Evolutionary conservation across 2,113 vertebrate species (phyloP), one percentile per base, ranked within the genome.

Genomic region (Melanerpes aurifrons): DNA sequence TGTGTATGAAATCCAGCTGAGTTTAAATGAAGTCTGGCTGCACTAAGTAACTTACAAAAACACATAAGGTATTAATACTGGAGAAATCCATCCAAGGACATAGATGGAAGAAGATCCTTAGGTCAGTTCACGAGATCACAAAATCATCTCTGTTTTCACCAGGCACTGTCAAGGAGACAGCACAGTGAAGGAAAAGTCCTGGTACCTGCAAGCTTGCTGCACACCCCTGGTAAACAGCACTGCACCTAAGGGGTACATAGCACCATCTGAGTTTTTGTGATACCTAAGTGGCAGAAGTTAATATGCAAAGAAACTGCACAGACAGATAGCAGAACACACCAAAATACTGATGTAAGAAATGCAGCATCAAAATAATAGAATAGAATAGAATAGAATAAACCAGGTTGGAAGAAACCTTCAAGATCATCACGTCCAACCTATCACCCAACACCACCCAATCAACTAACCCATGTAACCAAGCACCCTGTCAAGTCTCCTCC

Each of bases 181-280:
- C 76, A 22, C 24, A 50, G 16, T 28, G n/a, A 87, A 75, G 40
- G 26, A 25, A 29, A 71, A 57, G 48, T 37, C 28, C 58, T 54
- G 26, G 26, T 64, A 79, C 17, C 22, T 10, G 32, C 0, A 0
- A 68, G 32, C 25, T 62, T 0, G 0, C 21, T 66, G 83, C 37
- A 72, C 31, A 69, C 17, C 31, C 15, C 28, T 67, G 43, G 59
- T 43, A 89, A 68, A 84, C 22, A 75, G 32, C 43, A 61, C 62
- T 26, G 32, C 59, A 86, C 15, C n/a, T 9, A 35, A 35, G 0
- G 2, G 43, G 20, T 22, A 56, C 89, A 50, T 0, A 16, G 43
- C 53, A 69, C 4, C 21, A 32, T 14, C 8, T 12, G 12, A 79
- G 21, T 4, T 56, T 73, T 72, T 29, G 50, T 4, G 24, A n/a